A percentile compares a stretch with the other conserved stretches of the same genome.
Conservation (phyloP, 64 coral and sea anemone genomes). For the Orbicella faveolata region DNA sequence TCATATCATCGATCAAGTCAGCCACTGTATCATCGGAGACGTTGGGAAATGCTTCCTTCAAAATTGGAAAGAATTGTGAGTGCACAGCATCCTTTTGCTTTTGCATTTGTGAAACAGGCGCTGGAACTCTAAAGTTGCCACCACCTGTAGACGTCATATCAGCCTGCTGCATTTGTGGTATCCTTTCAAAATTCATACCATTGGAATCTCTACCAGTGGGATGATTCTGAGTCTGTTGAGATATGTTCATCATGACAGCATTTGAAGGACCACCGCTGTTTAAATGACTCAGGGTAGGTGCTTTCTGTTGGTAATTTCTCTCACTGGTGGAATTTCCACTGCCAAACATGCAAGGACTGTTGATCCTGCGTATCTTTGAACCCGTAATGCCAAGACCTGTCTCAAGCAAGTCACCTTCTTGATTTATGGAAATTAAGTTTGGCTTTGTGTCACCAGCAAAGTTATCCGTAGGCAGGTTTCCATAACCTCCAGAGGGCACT, state of each 20-base stretch:
- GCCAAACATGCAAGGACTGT: constrained; percentile 38
- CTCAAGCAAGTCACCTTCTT: neutral
- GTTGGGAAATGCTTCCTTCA: neutral
- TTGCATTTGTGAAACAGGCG: neutral
- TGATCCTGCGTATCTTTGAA: neutral
- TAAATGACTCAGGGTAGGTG: neutral
- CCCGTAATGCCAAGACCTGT: neutral
- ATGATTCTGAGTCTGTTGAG: neutral
- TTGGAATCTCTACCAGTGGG: neutral
- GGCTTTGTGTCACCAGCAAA: constrained; percentile 15
- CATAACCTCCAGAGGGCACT: neutral
- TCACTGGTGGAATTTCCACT: neutral
- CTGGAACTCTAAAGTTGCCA: neutral
- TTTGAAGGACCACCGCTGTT: neutral
- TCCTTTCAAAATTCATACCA: neutral
- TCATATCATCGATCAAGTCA: constrained; percentile 24
- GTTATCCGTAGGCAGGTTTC: neutral
- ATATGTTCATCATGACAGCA: neutral
- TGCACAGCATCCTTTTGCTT: neutral
- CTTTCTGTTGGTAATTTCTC: constrained; percentile 1
- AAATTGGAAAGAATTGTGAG: neutral
- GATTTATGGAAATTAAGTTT: neutral
- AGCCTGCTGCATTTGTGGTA: neutral
- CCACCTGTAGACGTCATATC: neutral
- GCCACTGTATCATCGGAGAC: neutral